Evolutionary conservation across 2,113 vertebrate genomes (phyloP), one percentile per base, ranked within the genome.

Genomic region (Drymodes brunneopygia): DNA sequence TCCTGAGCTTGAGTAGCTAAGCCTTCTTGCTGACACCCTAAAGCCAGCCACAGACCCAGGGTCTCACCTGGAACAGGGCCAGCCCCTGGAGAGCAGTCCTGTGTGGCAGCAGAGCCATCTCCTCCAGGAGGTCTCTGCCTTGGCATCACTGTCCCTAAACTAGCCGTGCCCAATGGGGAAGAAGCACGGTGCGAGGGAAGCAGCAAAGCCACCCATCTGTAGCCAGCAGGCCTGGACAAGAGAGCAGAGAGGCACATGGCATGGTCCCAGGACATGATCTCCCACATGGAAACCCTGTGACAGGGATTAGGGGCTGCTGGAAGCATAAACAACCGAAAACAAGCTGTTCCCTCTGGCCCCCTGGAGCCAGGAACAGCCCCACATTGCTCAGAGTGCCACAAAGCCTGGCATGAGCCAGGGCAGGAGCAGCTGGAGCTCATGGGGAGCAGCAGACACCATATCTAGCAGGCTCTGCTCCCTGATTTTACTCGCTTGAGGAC

Each of bases 91-190:
- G 7, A 45, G n/a, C 62, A 57, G 58, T 45, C 10, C 35, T 3
- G 23, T 20, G 78, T 21, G 33, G 82, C 51, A 62, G 42, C 47
- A 83, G 81, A 86, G 33, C 16, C 29, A 51, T 3, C 31, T 72
- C 48, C 70, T 82, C 23, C 82, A 17, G 61, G n/a, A 91, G 23
- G 15, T 21, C 25, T 60, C 44, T 69, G 50, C 57, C 57, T n/a
- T 38, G 54, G 35, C 47, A 31, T 27, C 50, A 31, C 45, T 21
- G 29, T 36, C 62, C 69, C 85, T 29, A 48, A 9, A 42, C 9
- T 21, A 28, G 22, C 62, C 0, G 0, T 83, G 56, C 42, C n/a
- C 19, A 20, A 6, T 27, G 11, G 19, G 0, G 2, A 65, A 54
- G 60, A 73, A 38, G 44, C 38, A 25, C 8, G 0, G 33, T 11